These are phyloP conservation scores for Vidua macroura DNA, from an alignment of 2,113 vertebrate genomes.

Conservation along the genomic window DNA sequence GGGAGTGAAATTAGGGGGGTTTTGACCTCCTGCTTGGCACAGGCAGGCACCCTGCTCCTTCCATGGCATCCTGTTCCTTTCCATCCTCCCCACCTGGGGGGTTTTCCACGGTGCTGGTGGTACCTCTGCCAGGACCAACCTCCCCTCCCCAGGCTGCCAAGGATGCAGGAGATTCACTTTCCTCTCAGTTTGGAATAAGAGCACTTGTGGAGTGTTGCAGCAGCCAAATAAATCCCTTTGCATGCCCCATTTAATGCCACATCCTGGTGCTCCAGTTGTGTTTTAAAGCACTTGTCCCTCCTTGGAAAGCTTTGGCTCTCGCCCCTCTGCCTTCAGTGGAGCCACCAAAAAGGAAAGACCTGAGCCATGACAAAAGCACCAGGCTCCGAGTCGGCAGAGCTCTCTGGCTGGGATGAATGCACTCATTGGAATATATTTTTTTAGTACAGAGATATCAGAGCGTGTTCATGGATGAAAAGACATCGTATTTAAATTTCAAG, in stretches of 20 bases:
- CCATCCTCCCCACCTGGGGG: neutral
- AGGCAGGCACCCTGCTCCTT: neutral
- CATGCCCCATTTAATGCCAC: neutral
- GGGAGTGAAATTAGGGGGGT: neutral
- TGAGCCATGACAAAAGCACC: neutral
- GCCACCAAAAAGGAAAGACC: neutral
- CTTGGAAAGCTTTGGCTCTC: neutral
- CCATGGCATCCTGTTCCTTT: neutral
- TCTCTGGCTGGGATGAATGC: neutral
- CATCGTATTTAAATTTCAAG: constrained; percentile 46
- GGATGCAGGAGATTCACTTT: neutral
- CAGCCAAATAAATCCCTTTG: neutral
- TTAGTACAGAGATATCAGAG: constrained; percentile 8
- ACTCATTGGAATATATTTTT: neutral
- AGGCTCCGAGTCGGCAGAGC: neutral
- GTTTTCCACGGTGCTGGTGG: accelerated
- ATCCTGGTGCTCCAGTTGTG: neutral
- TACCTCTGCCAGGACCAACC: neutral
- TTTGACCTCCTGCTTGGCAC: neutral
- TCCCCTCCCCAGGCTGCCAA: neutral
- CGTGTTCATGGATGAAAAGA: constrained; percentile 18
- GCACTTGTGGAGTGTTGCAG: neutral
- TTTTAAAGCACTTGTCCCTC: neutral
- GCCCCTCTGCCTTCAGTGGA: neutral
- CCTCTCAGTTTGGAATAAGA: neutral